Evolutionary conservation across 2,113 vertebrate genomes (phyloP), one percentile per base, ranked within the genome.

Genomic region (Oncorhynchus mykiss): DNA sequence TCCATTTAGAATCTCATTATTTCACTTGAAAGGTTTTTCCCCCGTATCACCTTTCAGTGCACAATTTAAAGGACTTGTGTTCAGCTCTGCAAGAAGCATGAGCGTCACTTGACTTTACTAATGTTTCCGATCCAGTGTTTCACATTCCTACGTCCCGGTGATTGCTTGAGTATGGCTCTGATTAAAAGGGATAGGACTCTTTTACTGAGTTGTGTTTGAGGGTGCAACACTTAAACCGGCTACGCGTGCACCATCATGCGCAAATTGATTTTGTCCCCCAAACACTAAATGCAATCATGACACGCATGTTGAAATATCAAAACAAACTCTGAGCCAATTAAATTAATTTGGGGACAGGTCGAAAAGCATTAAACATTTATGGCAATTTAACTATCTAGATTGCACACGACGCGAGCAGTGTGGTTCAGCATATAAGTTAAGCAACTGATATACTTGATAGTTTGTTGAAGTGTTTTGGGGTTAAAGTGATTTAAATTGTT

Each of bases 401-500:
- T 34, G 34, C 31, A 34, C 31, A 6, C 31, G 31, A 34, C 0
- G 1, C 34, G 6, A 34, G 34, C 6, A 0, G 34, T 34, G 34
- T 34, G 34, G 34, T 34, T 34, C 34, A 34, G 14, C 67, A 34
- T 5, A 3, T 31, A 68, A 67, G 16, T 20, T 45, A 69, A 39
- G 20, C 34, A 8, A 34, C 67, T 69, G 18, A 69, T 45, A 5
- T 14, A 18, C 67, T 69, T 22, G 34, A 34, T 69, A 24, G 34
- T 64, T 34, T 69, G 31, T 69, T 69, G 29, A 34, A 12, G 18
- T 29, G 20, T 14, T 67, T 70, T 48, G 13, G 8, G 9, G 4
- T 48, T 22, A 49, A 49, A 70, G 45, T 49, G 45, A 70, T 70
- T 70, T 70, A 70, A 70, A 70, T 70, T 5, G 12, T n/a, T 49